Conservation (phyloP, 2,888 invertebrate species). For the Prostheceraeus crozeri region DNA sequence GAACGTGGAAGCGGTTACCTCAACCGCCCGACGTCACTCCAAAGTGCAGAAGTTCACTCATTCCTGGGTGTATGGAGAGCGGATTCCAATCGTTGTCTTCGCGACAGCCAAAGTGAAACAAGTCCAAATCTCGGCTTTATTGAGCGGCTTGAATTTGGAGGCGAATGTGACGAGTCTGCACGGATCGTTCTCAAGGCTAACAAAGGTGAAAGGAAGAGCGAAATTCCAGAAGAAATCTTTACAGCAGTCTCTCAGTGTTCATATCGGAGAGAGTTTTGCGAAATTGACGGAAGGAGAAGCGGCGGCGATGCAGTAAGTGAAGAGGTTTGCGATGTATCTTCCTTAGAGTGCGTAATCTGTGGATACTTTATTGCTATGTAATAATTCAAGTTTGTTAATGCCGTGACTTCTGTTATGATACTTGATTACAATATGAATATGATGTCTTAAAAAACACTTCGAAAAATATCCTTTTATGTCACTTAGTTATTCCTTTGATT, state of each 20-base stretch:
- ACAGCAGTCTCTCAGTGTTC: slow-evolving; percentile 30
- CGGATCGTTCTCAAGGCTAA: slow-evolving; percentile 71
- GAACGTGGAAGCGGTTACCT: no score
- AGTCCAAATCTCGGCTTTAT: slow-evolving; percentile 65
- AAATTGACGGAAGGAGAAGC: slow-evolving; percentile 29
- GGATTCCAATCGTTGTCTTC: slow-evolving; percentile 63
- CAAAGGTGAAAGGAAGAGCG: slow-evolving; percentile 22
- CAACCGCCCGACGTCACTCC: no score
- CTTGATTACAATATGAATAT: no score
- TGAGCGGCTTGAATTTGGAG: slow-evolving; percentile 85
- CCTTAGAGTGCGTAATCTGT: not conserved
- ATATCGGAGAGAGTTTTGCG: slow-evolving; percentile 32
- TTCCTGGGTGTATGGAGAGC: slow-evolving; percentile 46
- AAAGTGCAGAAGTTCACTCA: slow-evolving; percentile 31
- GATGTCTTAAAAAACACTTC: no score
- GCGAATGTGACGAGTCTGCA: slow-evolving; percentile 84
- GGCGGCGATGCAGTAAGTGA: no score
- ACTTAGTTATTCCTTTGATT: no score
- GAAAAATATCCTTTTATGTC: no score
- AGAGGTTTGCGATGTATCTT: no score
- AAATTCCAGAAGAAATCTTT: slow-evolving; percentile 33
- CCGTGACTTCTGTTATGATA: no score
- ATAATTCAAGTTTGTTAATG: no score
- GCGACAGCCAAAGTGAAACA: slow-evolving; percentile 72
- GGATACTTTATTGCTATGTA: no score